Evolutionary conservation across 2,797 vertebrate species (phyloP).

Genomic region (Hybognathus amarus): DNA sequence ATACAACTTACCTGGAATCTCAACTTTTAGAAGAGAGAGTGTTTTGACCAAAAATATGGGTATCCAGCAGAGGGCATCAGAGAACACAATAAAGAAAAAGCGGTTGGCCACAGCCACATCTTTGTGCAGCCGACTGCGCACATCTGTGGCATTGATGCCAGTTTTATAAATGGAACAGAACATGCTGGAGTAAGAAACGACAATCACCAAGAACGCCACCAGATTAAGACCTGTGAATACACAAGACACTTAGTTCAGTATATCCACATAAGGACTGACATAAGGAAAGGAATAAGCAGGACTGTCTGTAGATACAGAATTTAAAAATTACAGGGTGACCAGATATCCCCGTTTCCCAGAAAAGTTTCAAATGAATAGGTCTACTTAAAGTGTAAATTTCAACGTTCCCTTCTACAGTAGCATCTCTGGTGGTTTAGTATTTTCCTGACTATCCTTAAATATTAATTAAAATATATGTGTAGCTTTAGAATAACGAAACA

Average conservation of each 20-base stretch:
- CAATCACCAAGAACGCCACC: conserved; percentile 79
- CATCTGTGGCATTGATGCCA: conserved; percentile 75
- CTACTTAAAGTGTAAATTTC: background rate
- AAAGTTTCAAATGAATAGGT: background rate
- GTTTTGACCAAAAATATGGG: conserved; percentile 82
- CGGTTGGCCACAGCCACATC: conserved; percentile 78
- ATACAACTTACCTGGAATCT: conserved; percentile 77
- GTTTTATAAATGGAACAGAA: conserved; percentile 85
- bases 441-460: too few species aligned
- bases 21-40: conserved; percentile 79
- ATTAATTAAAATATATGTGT: too few species aligned
- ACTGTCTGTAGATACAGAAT: background rate
- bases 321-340: background rate
- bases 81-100: conserved; percentile 89
- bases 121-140: conserved; percentile 75
- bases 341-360: background rate
- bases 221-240: conserved; percentile 79
- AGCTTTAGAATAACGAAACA: too few species aligned
- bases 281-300: background rate
- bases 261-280: background rate
- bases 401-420: too few species aligned
- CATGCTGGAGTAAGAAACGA: conserved; percentile 79
- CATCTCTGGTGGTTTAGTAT: too few species aligned
- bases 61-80: conserved; percentile 94
- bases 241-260: conserved; percentile 34